Evolutionary conservation across 2,888 invertebrate species (phyloP).

Genomic region (Protophormia terraenovae): DNA sequence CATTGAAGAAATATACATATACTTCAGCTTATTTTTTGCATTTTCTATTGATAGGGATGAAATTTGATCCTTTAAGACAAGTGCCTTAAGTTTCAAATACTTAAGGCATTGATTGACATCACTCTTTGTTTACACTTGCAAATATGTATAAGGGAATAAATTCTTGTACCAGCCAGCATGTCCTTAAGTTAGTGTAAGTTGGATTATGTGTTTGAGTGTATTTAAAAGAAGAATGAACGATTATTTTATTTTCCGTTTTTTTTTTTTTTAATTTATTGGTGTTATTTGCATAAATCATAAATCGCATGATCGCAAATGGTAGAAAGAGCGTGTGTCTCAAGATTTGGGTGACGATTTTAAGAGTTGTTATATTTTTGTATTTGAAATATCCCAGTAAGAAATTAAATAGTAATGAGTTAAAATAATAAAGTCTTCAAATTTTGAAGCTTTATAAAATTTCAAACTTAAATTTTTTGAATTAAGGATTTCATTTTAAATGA

Average conservation of each 20-base stretch:
- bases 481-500: no score
- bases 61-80: slow-evolving; percentile 77
- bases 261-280: no score
- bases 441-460: no score
- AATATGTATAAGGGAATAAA: neutral
- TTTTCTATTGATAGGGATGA: slow-evolving; percentile 78
- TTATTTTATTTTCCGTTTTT: slow-evolving; percentile 39
- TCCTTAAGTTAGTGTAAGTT: slow-evolving; percentile 40
- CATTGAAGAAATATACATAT: no score
- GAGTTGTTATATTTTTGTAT: neutral
- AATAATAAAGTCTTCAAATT: no score
- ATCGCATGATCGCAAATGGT: slow-evolving; percentile 29
- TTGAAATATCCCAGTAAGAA: neutral
- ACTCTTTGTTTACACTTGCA: slow-evolving; percentile 33
- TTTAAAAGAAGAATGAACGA: slow-evolving; percentile 55
- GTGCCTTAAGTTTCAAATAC: slow-evolving; percentile 55
- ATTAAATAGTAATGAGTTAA: no score
- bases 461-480: no score
- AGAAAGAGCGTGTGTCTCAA: slow-evolving; percentile 26
- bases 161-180: no score
- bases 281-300: slow-evolving; percentile 2
- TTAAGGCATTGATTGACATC: slow-evolving; percentile 57
- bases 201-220: slow-evolving; percentile 33
- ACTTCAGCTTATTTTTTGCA: no score
- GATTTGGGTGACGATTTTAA: no score